Percentiles rank a stretch among this genome's conserved stretches.
Evolutionary conservation across 2,797 vertebrate genomes (phyloP).

Genomic region (Enteromius unitaeniatus): DNA sequence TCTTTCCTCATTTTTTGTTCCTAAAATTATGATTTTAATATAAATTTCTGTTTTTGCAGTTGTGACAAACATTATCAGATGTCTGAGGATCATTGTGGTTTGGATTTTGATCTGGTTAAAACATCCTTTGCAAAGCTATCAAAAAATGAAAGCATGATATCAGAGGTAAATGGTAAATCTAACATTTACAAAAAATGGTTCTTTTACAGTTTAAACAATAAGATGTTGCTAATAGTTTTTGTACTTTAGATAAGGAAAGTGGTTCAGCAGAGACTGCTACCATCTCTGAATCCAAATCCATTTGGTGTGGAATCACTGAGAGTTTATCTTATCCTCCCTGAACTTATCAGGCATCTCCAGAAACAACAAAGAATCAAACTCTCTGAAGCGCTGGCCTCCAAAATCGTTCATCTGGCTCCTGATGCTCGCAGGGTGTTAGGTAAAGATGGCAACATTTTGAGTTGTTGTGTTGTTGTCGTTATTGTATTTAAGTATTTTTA

Average conservation of each 20-base stretch:
- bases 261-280: slow-evolving; percentile 61
- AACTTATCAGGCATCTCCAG: slow-evolving; percentile 61
- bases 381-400: slow-evolving; percentile 55
- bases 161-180: slow-evolving; percentile 61
- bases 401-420: slow-evolving; percentile 61
- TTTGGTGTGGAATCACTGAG: slow-evolving; percentile 71
- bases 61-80: slow-evolving; percentile 70
- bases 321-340: slow-evolving; percentile 74
- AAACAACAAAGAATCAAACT: background rate
- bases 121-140: slow-evolving; percentile 63
- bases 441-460: slow-evolving; percentile 38
- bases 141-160: slow-evolving; percentile 34
- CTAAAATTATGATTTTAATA: background rate
- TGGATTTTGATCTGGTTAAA: slow-evolving; percentile 65
- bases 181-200: background rate
- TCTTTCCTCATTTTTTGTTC: background rate
- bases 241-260: slow-evolving; percentile 62
- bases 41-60: slow-evolving; percentile 50
- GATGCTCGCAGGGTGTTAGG: slow-evolving; percentile 63
- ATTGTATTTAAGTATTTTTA: background rate
- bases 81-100: slow-evolving; percentile 59
- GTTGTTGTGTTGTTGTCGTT: background rate
- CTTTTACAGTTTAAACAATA: background rate
- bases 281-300: slow-evolving; percentile 55
- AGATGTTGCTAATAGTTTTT: background rate